phyloP scores from a whole-genome alignment of 1,140 invertebrate genomes.

The Lethrus apterus region DNA sequence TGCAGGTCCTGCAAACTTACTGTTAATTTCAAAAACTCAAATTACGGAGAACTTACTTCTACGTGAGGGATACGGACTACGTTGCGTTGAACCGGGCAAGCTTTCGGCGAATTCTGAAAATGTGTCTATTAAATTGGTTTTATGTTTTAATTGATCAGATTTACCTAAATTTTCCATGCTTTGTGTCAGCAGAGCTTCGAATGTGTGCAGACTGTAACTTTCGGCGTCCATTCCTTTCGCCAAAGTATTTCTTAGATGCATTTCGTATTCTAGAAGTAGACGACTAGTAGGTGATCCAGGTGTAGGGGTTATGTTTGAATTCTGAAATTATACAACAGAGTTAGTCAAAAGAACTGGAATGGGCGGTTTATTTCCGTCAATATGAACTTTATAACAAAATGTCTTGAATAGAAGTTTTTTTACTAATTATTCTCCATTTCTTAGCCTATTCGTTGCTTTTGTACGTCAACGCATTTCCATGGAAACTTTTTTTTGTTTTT shows the following conservation, averaged over 20 bases:
- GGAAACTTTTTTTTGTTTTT: too few species aligned
- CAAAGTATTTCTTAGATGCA: constrained; percentile 87
- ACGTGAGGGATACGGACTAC: constrained; percentile 71
- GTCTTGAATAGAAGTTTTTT: too few species aligned
- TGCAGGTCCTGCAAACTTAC: constrained; percentile 30
- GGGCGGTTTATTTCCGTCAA: too few species aligned
- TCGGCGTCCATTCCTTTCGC: constrained; percentile 93
- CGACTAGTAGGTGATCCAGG: constrained; percentile 81
- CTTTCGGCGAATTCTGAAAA: constrained; percentile 75
- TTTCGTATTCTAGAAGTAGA: constrained; percentile 86
- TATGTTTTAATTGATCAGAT: constrained; percentile 18
- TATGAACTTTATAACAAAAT: too few species aligned
- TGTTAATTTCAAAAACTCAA: neutral
- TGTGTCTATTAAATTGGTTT: neutral
- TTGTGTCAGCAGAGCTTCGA: constrained; percentile 84
- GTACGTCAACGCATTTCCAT: too few species aligned
- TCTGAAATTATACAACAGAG: constrained; percentile 26
- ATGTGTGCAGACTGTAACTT: constrained; percentile 88
- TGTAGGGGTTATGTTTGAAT: constrained; percentile 52
- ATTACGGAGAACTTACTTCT: constrained; percentile 58
- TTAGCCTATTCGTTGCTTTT: too few species aligned
- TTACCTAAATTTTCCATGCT: constrained; percentile 92
- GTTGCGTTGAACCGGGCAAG: constrained; percentile 70
- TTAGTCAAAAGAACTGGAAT: too few species aligned
- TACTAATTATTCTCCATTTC: too few species aligned